phyloP scores from a whole-genome alignment of 2,888 invertebrate species.

The Drosophila borealis region DNA sequence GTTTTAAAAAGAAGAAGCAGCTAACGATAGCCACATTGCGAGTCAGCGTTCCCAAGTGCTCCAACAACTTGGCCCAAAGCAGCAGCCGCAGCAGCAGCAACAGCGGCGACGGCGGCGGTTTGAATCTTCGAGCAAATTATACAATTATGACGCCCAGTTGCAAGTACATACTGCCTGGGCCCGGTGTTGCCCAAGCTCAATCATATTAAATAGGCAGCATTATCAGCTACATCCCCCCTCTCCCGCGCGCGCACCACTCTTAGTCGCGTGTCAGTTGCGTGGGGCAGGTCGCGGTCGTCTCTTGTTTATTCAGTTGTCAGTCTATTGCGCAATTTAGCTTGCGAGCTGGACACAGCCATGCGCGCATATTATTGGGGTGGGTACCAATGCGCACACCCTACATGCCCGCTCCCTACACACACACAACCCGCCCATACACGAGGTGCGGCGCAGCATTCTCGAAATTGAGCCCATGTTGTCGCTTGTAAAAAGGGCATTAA shows the following conservation, averaged over 20 bases:
- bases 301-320: conserved; percentile 58
- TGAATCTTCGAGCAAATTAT: conserved; percentile 66
- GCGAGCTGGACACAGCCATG: conserved; percentile 33
- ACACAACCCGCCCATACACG: neutral
- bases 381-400: conserved; percentile 4
- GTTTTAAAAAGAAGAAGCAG: conserved; percentile 10
- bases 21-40: conserved; percentile 33
- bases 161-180: conserved; percentile 9
- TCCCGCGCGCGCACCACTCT: neutral
- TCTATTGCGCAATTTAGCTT: conserved; percentile 57
- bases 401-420: neutral
- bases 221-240: conserved; percentile 4
- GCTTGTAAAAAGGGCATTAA: conserved; percentile 42
- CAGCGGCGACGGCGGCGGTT: conserved; percentile 9
- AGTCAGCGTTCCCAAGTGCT: conserved; percentile 28
- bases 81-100: neutral
- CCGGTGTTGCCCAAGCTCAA: conserved; percentile 60
- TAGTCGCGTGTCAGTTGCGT: conserved; percentile 72
- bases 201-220: conserved; percentile 57
- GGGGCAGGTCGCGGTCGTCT: conserved; percentile 72
- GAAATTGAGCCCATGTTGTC: conserved; percentile 38
- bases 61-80: conserved; percentile 47
- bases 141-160: conserved; percentile 69
- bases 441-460: conserved; percentile 48
- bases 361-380: conserved; percentile 29